These are phyloP conservation scores for Apostichopus japonicus DNA, from an alignment of 35 echinoderm and acorn worm species.

Conservation along the genomic window DNA sequence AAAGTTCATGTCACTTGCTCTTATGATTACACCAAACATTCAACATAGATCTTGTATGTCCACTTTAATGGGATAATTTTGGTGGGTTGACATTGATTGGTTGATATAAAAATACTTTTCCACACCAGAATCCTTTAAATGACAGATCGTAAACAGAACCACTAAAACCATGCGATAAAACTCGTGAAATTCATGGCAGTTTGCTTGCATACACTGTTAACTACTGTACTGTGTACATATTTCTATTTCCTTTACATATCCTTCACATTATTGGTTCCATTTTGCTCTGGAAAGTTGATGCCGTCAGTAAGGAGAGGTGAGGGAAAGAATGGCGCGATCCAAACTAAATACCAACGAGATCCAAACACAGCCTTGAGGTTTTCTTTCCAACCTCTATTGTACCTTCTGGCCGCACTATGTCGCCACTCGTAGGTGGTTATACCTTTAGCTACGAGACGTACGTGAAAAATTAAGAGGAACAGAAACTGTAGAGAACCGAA, in stretches of 20 bases:
- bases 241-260: constrained; percentile 33
- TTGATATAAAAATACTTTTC: too few species aligned
- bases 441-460: constrained; percentile 51
- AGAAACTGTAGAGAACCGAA: constrained; percentile 61
- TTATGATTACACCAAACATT: too few species aligned
- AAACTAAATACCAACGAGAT: constrained; percentile 83
- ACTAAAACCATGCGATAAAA: too few species aligned
- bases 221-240: too few species aligned
- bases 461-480: constrained; percentile 69
- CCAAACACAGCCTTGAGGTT: constrained; percentile 80
- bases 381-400: constrained; percentile 74
- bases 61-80: too few species aligned
- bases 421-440: constrained; percentile 88
- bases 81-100: too few species aligned
- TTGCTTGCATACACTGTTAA: too few species aligned
- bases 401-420: constrained; percentile 40
- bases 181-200: too few species aligned
- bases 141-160: too few species aligned
- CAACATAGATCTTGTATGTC: too few species aligned
- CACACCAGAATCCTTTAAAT: too few species aligned
- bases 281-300: constrained; percentile 59
- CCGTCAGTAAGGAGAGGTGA: constrained; percentile 91
- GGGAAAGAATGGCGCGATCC: constrained; percentile 77
- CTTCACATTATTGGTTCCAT: constrained; percentile 47
- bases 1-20: too few species aligned